A percentile compares a stretch with the other conserved stretches of the same genome.
Evolutionary conservation across 1,140 invertebrate genomes (phyloP).

Genomic region (Drosophila albomicans): DNA sequence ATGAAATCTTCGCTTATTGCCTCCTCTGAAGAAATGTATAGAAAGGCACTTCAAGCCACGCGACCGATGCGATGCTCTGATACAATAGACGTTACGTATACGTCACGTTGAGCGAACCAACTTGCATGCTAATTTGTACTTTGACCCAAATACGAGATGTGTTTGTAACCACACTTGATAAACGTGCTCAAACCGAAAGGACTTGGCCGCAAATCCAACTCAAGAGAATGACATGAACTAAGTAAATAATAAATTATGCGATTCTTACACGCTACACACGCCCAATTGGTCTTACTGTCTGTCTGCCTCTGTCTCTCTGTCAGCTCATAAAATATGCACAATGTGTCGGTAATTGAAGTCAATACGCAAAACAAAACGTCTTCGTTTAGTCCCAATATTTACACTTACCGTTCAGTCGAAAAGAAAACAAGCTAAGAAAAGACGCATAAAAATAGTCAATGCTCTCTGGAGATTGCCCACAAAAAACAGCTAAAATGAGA

Average conservation of each 20-base stretch:
- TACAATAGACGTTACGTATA: slow-evolving; percentile 39
- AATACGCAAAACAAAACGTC: slow-evolving; percentile 67
- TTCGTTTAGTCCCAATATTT: slow-evolving; percentile 46
- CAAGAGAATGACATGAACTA: slow-evolving; percentile 43
- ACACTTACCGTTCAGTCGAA: slow-evolving; percentile 5
- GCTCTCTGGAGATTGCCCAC: background rate
- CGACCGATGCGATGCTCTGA: slow-evolving; percentile 5
- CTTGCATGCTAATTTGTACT: slow-evolving; percentile 69
- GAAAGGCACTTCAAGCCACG: slow-evolving; percentile 45
- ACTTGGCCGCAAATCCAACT: slow-evolving; percentile 6
- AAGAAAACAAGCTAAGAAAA: background rate
- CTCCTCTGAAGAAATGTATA: slow-evolving; percentile 23
- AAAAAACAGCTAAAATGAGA: background rate
- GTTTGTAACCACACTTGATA: slow-evolving; percentile 9
- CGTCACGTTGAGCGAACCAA: slow-evolving; percentile 22
- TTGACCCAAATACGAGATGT: slow-evolving; percentile 67
- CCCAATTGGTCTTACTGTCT: background rate
- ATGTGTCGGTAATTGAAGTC: slow-evolving; percentile 72
- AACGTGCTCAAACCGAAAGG: slow-evolving; percentile 5
- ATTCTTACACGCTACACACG: slow-evolving; percentile 11
- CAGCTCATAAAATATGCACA: slow-evolving; percentile 67
- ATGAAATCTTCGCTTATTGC: slow-evolving; percentile 62
- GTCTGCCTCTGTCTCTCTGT: background rate
- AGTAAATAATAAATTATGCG: slow-evolving; percentile 58
- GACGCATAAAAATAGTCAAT: background rate